phyloP scores from a whole-genome alignment of 1,140 invertebrate species.

The Orius laevigatus region DNA sequence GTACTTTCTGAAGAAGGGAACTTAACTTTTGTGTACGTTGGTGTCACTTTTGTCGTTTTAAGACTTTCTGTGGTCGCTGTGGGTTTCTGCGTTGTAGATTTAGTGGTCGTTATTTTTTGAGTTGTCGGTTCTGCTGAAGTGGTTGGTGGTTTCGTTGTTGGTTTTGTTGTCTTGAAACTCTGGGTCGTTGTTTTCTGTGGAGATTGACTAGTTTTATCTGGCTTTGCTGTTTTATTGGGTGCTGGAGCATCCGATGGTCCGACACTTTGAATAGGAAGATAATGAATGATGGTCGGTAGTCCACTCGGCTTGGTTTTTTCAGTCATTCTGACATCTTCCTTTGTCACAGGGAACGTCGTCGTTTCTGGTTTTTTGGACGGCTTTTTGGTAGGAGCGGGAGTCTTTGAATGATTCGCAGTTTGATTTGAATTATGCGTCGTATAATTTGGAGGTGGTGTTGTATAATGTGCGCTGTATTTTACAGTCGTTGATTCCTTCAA shows the following conservation, averaged over 20 bases:
- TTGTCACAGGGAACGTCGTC: not conserved
- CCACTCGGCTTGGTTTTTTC: slow-evolving; percentile 12
- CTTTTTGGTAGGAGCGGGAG: not conserved
- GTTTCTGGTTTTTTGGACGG: slow-evolving; percentile 1
- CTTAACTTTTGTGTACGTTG: too few relatives aligned
- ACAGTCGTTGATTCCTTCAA: not conserved
- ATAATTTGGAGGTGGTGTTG: not conserved
- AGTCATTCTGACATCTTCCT: not conserved
- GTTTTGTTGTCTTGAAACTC: slow-evolving; percentile 6
- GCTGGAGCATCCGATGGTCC: slow-evolving; percentile 1
- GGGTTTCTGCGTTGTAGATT: slow-evolving; percentile 18
- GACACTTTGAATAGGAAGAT: slow-evolving; percentile 11
- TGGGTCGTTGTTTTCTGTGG: slow-evolving; percentile 5
- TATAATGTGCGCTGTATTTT: slow-evolving; percentile 14
- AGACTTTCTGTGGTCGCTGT: slow-evolving; percentile 23
- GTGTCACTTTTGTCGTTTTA: slow-evolving; percentile 16
- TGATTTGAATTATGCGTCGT: not conserved
- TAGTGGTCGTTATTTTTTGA: slow-evolving; percentile 1
- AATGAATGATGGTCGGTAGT: slow-evolving; percentile 17
- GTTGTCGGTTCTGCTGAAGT: not conserved
- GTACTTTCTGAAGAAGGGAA: too few relatives aligned
- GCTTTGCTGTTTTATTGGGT: slow-evolving; percentile 4
- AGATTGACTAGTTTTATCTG: slow-evolving; percentile 1
- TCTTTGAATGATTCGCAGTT: not conserved
- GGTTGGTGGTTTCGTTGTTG: slow-evolving; percentile 1